A percentile compares a stretch with the other conserved stretches of the same genome.
Conservation (phyloP, 1,140 invertebrate species). For the Argopecten irradians region DNA sequence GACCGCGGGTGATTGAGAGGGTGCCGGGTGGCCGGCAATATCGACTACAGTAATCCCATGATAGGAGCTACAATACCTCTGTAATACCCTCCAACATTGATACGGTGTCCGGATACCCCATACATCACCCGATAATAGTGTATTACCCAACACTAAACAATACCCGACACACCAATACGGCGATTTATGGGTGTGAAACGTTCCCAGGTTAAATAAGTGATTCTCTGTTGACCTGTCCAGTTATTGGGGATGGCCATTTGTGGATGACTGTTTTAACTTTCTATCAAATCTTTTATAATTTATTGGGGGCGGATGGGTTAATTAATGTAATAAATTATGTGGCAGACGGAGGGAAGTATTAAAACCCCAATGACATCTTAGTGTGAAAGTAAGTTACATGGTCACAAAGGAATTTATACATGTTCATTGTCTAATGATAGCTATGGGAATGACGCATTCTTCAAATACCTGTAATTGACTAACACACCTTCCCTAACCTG, state of each 20-base stretch:
- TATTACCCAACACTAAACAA: neutral
- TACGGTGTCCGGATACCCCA: neutral
- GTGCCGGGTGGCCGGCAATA: constrained; percentile 18
- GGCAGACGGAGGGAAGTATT: neutral
- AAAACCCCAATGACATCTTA: neutral
- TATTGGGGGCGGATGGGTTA: neutral
- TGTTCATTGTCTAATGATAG: too few species aligned
- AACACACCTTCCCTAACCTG: too few species aligned
- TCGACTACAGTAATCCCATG: neutral
- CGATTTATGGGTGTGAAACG: neutral
- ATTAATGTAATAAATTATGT: neutral
- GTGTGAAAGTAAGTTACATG: neutral
- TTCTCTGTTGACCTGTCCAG: neutral
- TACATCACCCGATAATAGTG: neutral
- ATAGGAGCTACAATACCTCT: neutral
- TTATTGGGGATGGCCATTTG: neutral
- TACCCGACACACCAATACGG: neutral
- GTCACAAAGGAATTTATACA: too few species aligned
- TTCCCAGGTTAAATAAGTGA: neutral
- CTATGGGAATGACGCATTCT: too few species aligned
- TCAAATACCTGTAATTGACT: too few species aligned
- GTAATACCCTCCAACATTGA: neutral
- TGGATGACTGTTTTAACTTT: neutral
- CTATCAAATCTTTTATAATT: neutral
- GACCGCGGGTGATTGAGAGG: neutral